Percentiles rank a stretch among this genome's conserved stretches.
Evolutionary conservation across 2,888 invertebrate species (phyloP).

Genomic region (Heliconius cydno): DNA sequence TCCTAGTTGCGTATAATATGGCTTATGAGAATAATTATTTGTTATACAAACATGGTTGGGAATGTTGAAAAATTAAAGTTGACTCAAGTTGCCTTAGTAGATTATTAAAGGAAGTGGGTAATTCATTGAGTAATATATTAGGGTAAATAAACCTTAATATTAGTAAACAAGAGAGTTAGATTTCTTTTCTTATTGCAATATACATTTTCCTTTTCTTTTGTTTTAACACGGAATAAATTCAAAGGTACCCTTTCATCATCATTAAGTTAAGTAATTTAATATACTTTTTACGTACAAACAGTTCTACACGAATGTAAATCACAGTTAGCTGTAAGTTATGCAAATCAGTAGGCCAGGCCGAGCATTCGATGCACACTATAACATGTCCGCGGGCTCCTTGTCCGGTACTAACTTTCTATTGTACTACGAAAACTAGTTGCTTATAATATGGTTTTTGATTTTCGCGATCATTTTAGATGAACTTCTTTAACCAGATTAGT

Average conservation of each 20-base stretch:
- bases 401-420: slow-evolving; percentile 74
- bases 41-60: slow-evolving; percentile 7
- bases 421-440: slow-evolving; percentile 54
- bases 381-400: slow-evolving; percentile 71
- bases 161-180: too few relatives aligned
- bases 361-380: slow-evolving; percentile 71
- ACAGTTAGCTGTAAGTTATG: slow-evolving; percentile 11
- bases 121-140: background rate
- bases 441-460: background rate
- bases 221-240: too few relatives aligned
- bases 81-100: background rate
- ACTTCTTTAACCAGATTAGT: too few relatives aligned
- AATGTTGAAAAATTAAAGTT: slow-evolving; percentile 9
- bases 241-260: too few relatives aligned
- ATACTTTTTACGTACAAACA: background rate
- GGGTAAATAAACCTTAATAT: too few relatives aligned
- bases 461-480: too few relatives aligned
- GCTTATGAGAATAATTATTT: slow-evolving; percentile 27
- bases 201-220: too few relatives aligned
- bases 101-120: background rate
- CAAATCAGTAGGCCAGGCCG: slow-evolving; percentile 28
- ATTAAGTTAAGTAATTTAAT: too few relatives aligned
- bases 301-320: background rate
- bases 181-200: too few relatives aligned
- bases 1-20: slow-evolving; percentile 31